These are phyloP conservation scores for Saccopteryx leptura DNA, from an alignment of 2,113 vertebrate species.

Conservation along the genomic window DNA sequence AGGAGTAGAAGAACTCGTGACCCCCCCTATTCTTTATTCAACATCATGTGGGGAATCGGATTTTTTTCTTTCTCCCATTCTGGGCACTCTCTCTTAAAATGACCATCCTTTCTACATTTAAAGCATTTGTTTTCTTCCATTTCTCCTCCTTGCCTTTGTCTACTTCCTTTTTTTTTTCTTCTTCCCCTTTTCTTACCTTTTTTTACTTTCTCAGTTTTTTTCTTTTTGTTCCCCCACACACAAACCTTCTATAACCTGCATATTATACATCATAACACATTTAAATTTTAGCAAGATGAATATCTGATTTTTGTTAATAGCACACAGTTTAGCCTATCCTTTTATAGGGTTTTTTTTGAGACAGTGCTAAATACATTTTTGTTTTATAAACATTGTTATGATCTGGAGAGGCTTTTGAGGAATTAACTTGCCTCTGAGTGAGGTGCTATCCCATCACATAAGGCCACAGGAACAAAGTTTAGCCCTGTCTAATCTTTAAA, in stretches of 20 bases:
- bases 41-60: no score
- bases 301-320: constrained; percentile 18
- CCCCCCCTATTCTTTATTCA: no score
- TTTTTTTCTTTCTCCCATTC: no score
- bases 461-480: not conserved
- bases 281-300: constrained; percentile 48
- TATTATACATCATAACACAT: constrained; percentile 57
- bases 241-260: constrained; percentile 1
- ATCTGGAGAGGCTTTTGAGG: not conserved
- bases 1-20: no score
- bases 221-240: no score
- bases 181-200: no score
- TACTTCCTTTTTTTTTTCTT: no score
- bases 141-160: no score
- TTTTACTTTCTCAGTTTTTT: no score
- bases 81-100: no score
- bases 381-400: not conserved
- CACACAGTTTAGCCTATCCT: not conserved
- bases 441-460: constrained; percentile 5
- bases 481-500: not conserved
- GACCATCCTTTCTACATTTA: no score
- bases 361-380: not conserved
- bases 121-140: no score
- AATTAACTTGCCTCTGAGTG: constrained; percentile 58
- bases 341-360: not conserved